These are phyloP conservation scores for Sitta carolinensis DNA, from an alignment of 2,797 vertebrate genomes.

Conservation along the genomic window DNA sequence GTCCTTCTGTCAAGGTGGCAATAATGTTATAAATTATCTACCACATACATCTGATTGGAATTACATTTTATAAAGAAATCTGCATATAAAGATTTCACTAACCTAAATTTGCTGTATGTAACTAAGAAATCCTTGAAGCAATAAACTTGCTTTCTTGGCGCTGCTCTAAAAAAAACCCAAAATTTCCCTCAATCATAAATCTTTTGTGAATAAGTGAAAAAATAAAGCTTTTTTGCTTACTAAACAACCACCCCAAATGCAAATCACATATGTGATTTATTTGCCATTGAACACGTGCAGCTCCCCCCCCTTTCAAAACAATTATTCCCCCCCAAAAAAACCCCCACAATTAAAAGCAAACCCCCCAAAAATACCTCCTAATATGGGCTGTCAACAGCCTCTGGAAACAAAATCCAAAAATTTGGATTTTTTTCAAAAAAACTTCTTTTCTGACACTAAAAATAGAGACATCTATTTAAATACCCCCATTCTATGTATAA, in stretches of 20 bases:
- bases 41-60: not conserved
- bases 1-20: not conserved
- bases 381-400: constrained; percentile 95
- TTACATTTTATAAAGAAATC: not conserved
- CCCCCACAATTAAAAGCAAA: not conserved
- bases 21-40: not conserved
- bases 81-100: not conserved
- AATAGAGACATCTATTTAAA: constrained; percentile 27
- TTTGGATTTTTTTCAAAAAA: constrained; percentile 96
- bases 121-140: not conserved
- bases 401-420: constrained; percentile 95
- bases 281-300: not conserved
- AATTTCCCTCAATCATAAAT: not conserved
- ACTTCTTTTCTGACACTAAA: constrained; percentile 95
- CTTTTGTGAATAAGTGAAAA: not conserved
- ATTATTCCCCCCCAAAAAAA: not conserved
- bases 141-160: not conserved
- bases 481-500: not conserved
- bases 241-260: not conserved
- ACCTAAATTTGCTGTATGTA: not conserved
- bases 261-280: not conserved
- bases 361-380: constrained; percentile 85
- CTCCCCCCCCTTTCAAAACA: not conserved
- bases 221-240: not conserved
- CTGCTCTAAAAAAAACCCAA: not conserved